Conservation (phyloP, 2,888 invertebrate genomes). For the Congeria kusceri region DNA sequence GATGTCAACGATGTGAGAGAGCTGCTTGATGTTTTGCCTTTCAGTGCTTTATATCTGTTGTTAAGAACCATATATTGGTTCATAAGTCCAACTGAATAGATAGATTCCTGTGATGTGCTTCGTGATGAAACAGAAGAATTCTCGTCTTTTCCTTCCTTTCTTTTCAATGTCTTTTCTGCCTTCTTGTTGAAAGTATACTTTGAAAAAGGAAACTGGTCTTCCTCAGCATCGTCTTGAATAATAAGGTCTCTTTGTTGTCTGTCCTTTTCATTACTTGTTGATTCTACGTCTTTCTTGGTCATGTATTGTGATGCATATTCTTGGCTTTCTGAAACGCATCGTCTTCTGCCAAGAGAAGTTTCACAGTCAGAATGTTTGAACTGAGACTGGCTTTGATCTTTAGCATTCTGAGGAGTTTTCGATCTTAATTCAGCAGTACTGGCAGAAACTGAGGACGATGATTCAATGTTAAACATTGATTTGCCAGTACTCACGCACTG, state of each 20-base stretch:
- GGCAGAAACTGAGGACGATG: not conserved
- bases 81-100: slow-evolving; percentile 50
- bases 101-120: slow-evolving; percentile 48
- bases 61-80: slow-evolving; percentile 46
- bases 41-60: slow-evolving; percentile 15
- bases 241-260: slow-evolving; percentile 68
- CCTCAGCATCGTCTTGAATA: slow-evolving; percentile 76
- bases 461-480: slow-evolving; percentile 33
- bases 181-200: slow-evolving; percentile 73
- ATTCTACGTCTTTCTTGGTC: slow-evolving; percentile 6
- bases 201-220: slow-evolving; percentile 69
- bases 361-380: no score
- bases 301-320: slow-evolving; percentile 14
- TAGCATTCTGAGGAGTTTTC: no score
- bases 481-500: slow-evolving; percentile 28
- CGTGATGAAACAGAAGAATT: slow-evolving; percentile 35
- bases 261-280: slow-evolving; percentile 15
- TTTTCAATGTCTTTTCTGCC: slow-evolving; percentile 8
- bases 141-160: slow-evolving; percentile 7
- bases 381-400: no score
- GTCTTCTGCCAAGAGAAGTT: no score
- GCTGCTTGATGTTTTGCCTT: slow-evolving; percentile 38
- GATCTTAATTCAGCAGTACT: no score
- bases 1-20: slow-evolving; percentile 56
- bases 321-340: no score